Percentiles rank a stretch among this genome's conserved stretches.
These are phyloP conservation scores for Microcebus murinus DNA, from an alignment of 2,113 vertebrate genomes.

Conservation along the genomic window DNA sequence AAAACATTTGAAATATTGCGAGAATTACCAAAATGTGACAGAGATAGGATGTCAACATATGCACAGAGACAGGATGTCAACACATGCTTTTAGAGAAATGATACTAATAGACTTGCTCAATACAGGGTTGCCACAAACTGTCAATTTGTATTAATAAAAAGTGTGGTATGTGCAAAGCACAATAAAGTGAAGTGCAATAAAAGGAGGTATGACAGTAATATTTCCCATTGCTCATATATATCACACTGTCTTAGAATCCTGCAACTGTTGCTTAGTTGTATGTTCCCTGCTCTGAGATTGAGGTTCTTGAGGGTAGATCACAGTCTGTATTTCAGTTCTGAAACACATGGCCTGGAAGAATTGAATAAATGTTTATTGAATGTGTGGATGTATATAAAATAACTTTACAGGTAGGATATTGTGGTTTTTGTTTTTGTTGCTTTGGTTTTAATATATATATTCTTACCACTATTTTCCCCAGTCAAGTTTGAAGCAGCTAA, in stretches of 20 bases:
- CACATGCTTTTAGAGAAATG: background rate
- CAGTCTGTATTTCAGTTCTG: background rate
- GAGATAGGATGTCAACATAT: background rate
- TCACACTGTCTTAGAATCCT: background rate
- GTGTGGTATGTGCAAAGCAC: background rate
- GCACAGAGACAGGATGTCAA: background rate
- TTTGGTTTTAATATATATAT: background rate
- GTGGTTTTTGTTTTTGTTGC: background rate
- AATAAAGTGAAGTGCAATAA: background rate
- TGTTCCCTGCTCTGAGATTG: conserved; percentile 2
- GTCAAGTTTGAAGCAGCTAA: conserved; percentile 18
- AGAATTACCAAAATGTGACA: background rate
- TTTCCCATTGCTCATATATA: background rate
- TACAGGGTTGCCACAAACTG: background rate
- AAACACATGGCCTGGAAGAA: background rate
- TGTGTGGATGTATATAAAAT: background rate
- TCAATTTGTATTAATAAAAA: background rate
- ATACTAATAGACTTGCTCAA: background rate
- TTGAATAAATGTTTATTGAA: background rate
- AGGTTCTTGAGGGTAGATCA: background rate
- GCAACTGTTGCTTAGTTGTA: background rate
- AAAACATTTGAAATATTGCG: background rate
- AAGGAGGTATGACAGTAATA: background rate
- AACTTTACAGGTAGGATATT: background rate
- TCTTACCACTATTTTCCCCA: background rate